A percentile compares a stretch with the other conserved stretches of the same genome.
Conservation (phyloP, 2,113 vertebrate species). For the Physeter macrocephalus region DNA sequence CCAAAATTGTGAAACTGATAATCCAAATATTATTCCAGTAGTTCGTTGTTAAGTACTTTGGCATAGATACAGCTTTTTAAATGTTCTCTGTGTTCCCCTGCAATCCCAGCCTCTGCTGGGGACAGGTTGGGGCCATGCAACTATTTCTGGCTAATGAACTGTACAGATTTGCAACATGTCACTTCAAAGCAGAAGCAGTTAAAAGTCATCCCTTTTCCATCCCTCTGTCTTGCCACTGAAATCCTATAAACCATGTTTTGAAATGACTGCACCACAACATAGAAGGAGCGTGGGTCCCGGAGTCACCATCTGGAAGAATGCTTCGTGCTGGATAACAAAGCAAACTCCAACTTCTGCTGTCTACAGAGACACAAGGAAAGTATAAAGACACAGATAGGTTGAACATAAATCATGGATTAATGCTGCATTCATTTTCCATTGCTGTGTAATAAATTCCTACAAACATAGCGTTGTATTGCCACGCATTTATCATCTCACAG, state of each 20-base stretch:
- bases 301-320: neutral
- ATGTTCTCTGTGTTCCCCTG: neutral
- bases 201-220: neutral
- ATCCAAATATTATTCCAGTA: neutral
- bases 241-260: neutral
- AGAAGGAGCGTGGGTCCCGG: neutral
- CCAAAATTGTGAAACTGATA: neutral
- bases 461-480: too few relatives aligned
- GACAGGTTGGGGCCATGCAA: neutral
- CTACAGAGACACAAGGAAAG: neutral
- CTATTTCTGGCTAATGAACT: neutral
- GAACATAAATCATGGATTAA: neutral
- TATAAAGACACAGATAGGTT: neutral
- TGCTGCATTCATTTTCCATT: neutral
- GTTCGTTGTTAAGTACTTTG: neutral
- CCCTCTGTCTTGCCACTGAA: neutral
- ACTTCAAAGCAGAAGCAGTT: neutral
- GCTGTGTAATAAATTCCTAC: neutral
- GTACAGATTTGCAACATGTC: neutral
- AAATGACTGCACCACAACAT: neutral
- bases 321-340: neutral
- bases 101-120: accelerated
- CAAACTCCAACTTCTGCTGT: neutral
- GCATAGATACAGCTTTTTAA: neutral
- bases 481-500: neutral